Evolutionary conservation across 2,113 vertebrate species (phyloP), one percentile per base, ranked within the genome.

Genomic region (Zapus hudsonius): DNA sequence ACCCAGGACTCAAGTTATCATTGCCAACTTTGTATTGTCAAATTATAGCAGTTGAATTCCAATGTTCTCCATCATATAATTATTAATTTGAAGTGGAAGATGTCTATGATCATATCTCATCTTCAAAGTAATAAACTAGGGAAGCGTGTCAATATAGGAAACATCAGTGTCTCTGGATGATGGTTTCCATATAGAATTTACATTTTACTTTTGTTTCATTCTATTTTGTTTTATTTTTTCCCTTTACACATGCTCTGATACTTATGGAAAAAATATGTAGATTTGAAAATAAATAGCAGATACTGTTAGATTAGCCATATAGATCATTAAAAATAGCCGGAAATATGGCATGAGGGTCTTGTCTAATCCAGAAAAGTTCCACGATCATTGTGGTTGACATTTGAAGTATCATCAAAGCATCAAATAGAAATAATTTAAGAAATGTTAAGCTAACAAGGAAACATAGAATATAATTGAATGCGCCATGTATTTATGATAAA

Each of bases 1-100:
- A 96, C 94, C 88, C 0, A 27, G 73, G 44, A 85, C 84, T 85
- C 59, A 73, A 84, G 75, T 94, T 96, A 89, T 97, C 55, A n/a
- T 70, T 95, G 85, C 78, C 55, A 83, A 92, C 78, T 94, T 96
- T 96, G 96, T 95, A 90, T 93, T 94, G 94, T 95, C 82, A 82
- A 95, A 98, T 97, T 95, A 96, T 64, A 84, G 73, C 89, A 97
- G 83, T 89, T 89, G 94, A 97, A 97, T 98, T 95, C 72, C 95
- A 98, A 94, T 97, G 96, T 90, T 90, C 27, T 95, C 97, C 61
- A 72, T 91, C n/a, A 84, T 79, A 44, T 95, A 94, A 89, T 91
- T 91, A 92, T 84, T 89, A 95, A 63, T 36, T 94, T 94, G 64
- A 89, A 61, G 91, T 93, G 2, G 85, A 80, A 96, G 64, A 93